Conservation (phyloP, 2,888 invertebrate genomes). For the Pocota personata region DNA sequence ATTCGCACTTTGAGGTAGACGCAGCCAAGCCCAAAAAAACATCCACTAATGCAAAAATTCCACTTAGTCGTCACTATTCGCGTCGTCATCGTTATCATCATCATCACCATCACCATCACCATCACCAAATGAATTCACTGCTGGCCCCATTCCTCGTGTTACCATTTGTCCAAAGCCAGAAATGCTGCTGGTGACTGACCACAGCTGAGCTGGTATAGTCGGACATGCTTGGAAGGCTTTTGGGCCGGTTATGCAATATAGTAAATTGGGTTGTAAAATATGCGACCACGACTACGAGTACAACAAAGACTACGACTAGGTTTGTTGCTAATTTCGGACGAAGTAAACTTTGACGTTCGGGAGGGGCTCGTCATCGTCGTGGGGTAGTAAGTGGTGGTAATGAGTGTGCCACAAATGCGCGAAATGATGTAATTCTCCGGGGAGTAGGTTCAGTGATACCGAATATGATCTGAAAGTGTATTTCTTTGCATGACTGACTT, state of each 20-base stretch:
- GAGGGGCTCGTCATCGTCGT: slow-evolving; percentile 3
- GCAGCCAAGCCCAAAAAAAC: neutral
- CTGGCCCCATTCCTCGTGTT: slow-evolving; percentile 42
- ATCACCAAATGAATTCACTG: neutral
- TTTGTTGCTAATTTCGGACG: neutral
- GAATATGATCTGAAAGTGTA: neutral
- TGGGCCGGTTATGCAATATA: slow-evolving; percentile 54
- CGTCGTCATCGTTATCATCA: slow-evolving; percentile 18
- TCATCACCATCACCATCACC: neutral
- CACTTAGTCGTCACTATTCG: slow-evolving; percentile 8
- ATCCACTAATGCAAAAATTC: neutral
- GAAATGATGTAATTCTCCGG: slow-evolving; percentile 38
- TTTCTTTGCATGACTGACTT: too few species aligned
- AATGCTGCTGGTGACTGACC: neutral
- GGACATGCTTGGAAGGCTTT: slow-evolving; percentile 54
- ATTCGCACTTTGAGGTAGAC: neutral
- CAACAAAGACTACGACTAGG: neutral
- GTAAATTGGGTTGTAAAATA: slow-evolving; percentile 54
- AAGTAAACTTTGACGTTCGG: neutral
- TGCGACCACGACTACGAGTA: slow-evolving; percentile 3
- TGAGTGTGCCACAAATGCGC: slow-evolving; percentile 19
- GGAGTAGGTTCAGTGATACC: neutral
- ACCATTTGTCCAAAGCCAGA: slow-evolving; percentile 20
- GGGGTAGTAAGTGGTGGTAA: slow-evolving; percentile 1
- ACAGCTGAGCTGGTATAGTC: slow-evolving; percentile 9